Conservation (phyloP, 2,113 vertebrate genomes). For the Tachysurus vachellii region DNA sequence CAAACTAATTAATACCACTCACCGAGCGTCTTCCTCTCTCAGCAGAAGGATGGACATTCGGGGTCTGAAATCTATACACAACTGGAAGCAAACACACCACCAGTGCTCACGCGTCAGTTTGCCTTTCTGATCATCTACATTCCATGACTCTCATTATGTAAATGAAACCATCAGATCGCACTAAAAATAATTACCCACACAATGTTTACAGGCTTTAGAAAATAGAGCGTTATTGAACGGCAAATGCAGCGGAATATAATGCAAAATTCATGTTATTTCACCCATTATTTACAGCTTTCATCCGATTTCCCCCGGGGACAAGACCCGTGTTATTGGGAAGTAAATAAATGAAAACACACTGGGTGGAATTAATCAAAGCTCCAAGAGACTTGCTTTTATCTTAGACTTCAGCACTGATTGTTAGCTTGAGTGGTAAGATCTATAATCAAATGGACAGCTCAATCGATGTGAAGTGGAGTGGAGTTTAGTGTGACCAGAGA, state of each 20-base stretch:
- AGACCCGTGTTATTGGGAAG: slow-evolving; percentile 33
- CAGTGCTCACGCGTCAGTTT: neutral
- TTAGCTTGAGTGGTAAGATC: slow-evolving; percentile 27
- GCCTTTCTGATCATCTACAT: slow-evolving; percentile 44
- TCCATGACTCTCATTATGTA: slow-evolving; percentile 58
- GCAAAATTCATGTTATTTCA: slow-evolving; percentile 31
- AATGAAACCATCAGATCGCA: slow-evolving; percentile 48
- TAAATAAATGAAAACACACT: slow-evolving; percentile 57
- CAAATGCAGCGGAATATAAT: slow-evolving; percentile 41
- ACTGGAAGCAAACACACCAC: neutral
- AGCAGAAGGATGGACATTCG: neutral
- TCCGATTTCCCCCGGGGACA: slow-evolving; percentile 36
- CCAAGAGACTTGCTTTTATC: slow-evolving; percentile 49
- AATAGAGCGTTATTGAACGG: slow-evolving; percentile 7
- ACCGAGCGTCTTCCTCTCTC: slow-evolving; percentile 29
- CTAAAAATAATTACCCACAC: slow-evolving; percentile 46
- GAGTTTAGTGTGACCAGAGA: neutral
- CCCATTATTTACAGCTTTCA: slow-evolving; percentile 44
- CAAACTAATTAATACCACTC: slow-evolving; percentile 32
- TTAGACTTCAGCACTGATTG: slow-evolving; percentile 21
- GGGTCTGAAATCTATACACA: slow-evolving; percentile 1
- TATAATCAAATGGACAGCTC: slow-evolving; percentile 47
- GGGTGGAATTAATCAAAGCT: slow-evolving; percentile 55
- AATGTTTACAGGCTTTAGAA: slow-evolving; percentile 36
- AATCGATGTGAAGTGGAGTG: slow-evolving; percentile 46